A percentile compares a stretch with the other conserved stretches of the same genome.
Conservation (phyloP, 2,113 vertebrate genomes). For the Neolamprologus sp. region DNA sequence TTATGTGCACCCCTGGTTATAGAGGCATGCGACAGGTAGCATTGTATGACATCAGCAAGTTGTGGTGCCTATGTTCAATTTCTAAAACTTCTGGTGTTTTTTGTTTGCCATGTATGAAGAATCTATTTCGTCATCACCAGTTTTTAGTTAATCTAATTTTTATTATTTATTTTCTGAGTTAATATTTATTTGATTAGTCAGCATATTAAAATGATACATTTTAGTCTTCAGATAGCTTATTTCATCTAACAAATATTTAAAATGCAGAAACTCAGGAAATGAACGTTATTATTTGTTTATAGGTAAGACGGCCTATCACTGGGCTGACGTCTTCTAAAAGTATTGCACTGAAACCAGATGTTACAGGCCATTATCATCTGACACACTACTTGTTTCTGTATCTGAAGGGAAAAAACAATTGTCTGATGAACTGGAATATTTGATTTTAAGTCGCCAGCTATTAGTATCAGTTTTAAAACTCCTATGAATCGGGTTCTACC, state of each 20-base stretch:
- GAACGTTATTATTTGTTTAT: not conserved
- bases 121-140: not conserved
- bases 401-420: not conserved
- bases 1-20: not conserved
- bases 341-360: not conserved
- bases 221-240: not conserved
- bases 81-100: not conserved
- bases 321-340: not conserved
- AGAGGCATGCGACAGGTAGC: not conserved
- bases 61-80: not conserved
- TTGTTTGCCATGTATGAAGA: not conserved
- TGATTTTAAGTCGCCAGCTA: not conserved
- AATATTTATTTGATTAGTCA: not conserved
- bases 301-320: not conserved
- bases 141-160: not conserved
- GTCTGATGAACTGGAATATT: not conserved
- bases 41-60: not conserved
- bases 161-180: not conserved
- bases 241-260: not conserved
- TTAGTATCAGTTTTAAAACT: not conserved
- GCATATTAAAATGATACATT: not conserved
- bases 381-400: not conserved
- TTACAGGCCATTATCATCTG: not conserved
- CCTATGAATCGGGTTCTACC: not conserved
- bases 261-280: not conserved